Conservation (phyloP, 1,140 invertebrate species). For the Hylaeus anthracinus region DNA sequence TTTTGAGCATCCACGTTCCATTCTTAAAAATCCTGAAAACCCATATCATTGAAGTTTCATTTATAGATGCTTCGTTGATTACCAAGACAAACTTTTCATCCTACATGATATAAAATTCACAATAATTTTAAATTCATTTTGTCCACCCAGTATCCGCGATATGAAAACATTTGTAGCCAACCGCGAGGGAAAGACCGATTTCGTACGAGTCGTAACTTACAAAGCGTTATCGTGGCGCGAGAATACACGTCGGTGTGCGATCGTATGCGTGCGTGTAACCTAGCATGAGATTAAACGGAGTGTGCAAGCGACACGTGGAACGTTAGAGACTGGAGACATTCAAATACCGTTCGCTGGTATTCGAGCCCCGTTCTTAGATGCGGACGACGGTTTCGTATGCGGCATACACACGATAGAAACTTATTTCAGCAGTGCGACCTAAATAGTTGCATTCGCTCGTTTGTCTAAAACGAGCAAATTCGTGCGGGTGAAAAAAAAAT, state of each 20-base stretch:
- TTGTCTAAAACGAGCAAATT: too few species aligned
- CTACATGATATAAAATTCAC: too few species aligned
- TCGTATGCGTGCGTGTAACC: not conserved
- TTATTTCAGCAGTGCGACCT: conserved; percentile 24
- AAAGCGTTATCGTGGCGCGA: conserved; percentile 15
- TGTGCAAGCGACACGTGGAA: conserved; percentile 55
- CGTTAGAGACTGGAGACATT: conserved; percentile 47
- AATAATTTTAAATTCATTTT: too few species aligned
- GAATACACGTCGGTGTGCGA: not conserved
- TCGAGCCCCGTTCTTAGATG: conserved; percentile 31
- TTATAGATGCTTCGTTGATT: too few species aligned
- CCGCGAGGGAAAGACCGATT: not conserved
- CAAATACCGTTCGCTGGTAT: conserved; percentile 29
- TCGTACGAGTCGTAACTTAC: conserved; percentile 2
- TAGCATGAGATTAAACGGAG: conserved; percentile 24
- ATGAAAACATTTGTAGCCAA: not conserved
- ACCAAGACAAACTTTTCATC: too few species aligned
- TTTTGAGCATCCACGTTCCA: too few species aligned
- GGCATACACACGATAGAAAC: not conserved
- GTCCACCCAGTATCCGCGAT: not conserved
- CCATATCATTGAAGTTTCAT: too few species aligned
- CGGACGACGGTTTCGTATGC: conserved; percentile 16
- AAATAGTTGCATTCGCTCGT: conserved; percentile 5
- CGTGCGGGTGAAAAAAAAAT: too few species aligned
- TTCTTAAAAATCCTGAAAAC: too few species aligned